A percentile compares a stretch with the other conserved stretches of the same genome.
Conservation (phyloP, 1,140 invertebrate species). For the Gerris buenoi region DNA sequence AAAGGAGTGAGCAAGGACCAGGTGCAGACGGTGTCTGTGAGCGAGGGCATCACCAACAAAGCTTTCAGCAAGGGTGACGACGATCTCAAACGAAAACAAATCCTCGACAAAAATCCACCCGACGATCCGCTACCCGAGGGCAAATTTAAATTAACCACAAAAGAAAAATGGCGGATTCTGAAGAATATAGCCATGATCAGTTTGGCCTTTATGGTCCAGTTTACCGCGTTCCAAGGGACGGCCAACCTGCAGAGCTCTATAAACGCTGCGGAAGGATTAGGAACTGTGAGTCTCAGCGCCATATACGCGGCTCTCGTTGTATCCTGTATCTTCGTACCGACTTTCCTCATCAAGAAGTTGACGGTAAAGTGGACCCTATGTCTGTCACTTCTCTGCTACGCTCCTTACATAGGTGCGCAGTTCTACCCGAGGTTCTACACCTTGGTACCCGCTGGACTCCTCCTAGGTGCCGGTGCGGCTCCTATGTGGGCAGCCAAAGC, state of each 20-base stretch:
- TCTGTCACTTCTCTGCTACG: conserved; percentile 78
- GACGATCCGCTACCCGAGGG: conserved; percentile 46
- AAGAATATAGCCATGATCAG: conserved; percentile 77
- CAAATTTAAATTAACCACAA: conserved; percentile 57
- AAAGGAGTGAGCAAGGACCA: no score
- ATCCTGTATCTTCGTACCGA: conserved; percentile 85
- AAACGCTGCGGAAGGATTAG: conserved; percentile 60
- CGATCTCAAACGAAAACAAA: conserved; percentile 31
- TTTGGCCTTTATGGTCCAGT: conserved; percentile 79
- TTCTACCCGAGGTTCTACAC: conserved; percentile 80
- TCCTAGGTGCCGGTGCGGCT: conserved; percentile 79
- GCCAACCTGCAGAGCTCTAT: conserved; percentile 79
- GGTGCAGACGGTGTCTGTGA: no score
- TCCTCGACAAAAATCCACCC: conserved; percentile 36
- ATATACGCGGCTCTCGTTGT: conserved; percentile 78
- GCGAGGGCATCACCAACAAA: no score
- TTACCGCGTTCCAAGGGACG: conserved; percentile 74
- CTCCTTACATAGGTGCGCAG: conserved; percentile 82
- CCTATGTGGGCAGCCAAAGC: conserved; percentile 95
- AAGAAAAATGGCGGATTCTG: conserved; percentile 71
- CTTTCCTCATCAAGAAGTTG: conserved; percentile 69
- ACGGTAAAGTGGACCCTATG: conserved; percentile 92
- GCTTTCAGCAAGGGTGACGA: conserved; percentile 46
- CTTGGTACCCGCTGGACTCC: conserved; percentile 76
- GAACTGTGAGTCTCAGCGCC: conserved; percentile 66